Evolutionary conservation across 2,113 vertebrate species (phyloP), one percentile per base, ranked within the genome.

Genomic region (Cranoglanis bouderius): DNA sequence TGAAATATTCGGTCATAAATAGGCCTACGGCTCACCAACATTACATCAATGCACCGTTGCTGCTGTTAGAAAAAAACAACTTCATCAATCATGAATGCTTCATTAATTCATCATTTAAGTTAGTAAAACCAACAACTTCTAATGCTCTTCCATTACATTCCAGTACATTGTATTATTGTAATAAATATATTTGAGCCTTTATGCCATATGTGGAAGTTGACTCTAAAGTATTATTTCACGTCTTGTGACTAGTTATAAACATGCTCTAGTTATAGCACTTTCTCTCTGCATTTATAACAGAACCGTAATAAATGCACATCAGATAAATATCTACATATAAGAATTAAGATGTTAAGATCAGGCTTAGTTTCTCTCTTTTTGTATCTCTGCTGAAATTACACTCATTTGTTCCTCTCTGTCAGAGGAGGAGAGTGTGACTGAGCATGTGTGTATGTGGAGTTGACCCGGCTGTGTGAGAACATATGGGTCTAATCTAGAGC

Each of bases 401-500:
- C 87, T 90, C 91, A 90, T 92, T 91, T 88, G 91, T 92, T 91
- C 85, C 88, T 83, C 13, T 0, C 59, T 91, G 88, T 87, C 91
- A 89, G 86, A 43, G 83, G 75, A 84, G 88, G 38, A 59, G 70
- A 55, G 85, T 85, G 85, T 91, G 85, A 89, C 80, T 65, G 84
- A 88, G 85, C 49, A 49, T 55, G 70, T 55, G 86, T 85, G 88
- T 90, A 86, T 88, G 88, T 61, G 85, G 72, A 87, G 81, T 87
- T 89, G 91, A 91, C 91, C 92, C 57, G 82, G 84, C 89, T 86
- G 70, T 85, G 75, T 84, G 81, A 90, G 89, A 89, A 92, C 89
- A 87, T 90, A 92, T 92, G 89, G 84, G 82, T 90, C 83, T 92
- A 89, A 92, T 92, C 91, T 92, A 63, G 61, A 85, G 83, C 91